Base-by-base conservation (phyloP, 2,888 invertebrate genomes). In the Unio pictorum region DNA sequence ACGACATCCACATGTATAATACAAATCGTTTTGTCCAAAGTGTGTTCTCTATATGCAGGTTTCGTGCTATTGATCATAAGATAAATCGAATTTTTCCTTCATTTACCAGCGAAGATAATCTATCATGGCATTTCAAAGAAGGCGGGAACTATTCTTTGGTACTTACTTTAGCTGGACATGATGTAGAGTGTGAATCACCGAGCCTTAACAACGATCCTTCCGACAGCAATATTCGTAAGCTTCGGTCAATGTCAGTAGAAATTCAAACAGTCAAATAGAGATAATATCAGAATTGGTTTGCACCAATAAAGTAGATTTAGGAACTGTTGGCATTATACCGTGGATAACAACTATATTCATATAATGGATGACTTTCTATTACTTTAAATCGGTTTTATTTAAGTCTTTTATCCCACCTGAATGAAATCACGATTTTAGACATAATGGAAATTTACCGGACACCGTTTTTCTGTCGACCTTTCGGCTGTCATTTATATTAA, bases 141-240 rank as follows among this genome's bases (percentile, higher is more conserved):
- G 73, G 77, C 61, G 83, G 83, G 54, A 72, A 72, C 55, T 84
- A 84, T 62, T 69, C 63, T 5, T 72, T 83, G 34, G 76, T 73
- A 68, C 71, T 83, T 11, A 61, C 77, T 30, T 56, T 45, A 55
- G 65, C 45, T 54, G 58, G 64, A 28, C 59, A 67, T 18, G 58
- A 59, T 23, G 17, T 26, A 18, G 20, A 64, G 15, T 84, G 84
- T 69, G 64, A 34, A 17, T 18, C 55, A 28, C 68, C 71, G 11
- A 59, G 72, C 3, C 59, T 73, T 20, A 66, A 68, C 55, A 83
- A 82, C 60, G 69, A 70, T 60, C 81, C 85, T 4, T 20, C 67
- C 4, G 84, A 85, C 63, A 70, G 71, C 55, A 81, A 83, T 68
- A 82, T 82, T 65, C 83, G 85, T 85, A 80, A 79, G 84, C 75